Evolutionary conservation across 2,113 vertebrate species (phyloP), one percentile per base, ranked within the genome.

Genomic region (Lycaon pictus): DNA sequence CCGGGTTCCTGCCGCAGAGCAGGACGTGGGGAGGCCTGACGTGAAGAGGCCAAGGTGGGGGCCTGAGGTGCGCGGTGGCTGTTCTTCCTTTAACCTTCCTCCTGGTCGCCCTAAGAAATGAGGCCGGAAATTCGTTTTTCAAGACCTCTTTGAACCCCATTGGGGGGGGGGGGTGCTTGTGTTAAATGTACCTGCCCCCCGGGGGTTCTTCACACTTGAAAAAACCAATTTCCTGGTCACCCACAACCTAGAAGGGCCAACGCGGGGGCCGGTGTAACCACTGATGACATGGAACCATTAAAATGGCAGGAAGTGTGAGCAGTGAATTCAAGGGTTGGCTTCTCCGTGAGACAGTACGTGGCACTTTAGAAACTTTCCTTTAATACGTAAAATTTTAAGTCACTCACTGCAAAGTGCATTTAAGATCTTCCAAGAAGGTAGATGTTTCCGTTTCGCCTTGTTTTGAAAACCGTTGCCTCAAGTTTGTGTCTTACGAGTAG

Each of bases 401-500:
- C 96, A 58, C 84, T 96, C 83, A 58, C 56, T 90, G 82, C 82
- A 95, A 93, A 93, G 58, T 88, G 63, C 90, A 95, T 72, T 85
- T 43, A 77, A 82, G 94, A 90, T 97, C 88, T 97, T 95, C 95
- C 80, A 63, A 72, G 90, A 95, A 86, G 69, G 89, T 67, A 53
- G 20, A 22, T 7, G 77, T 81, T 80, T 92, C 88, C 65, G 55
- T 65, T 93, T 65, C 76, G 86, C 85, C 90, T 92, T 88, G 72
- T 95, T 96, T 89, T 72, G 43, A 89, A 84, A 84, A 85, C 51
- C 80, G 32, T 95, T 72, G 92, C 90, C 93, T 96, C 94, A 67
- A 94, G 56, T 95, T 97, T 97, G 95, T 96, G 92, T 96, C 92
- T 56, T 76, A 80, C 80, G 72, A 96, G 91, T 95, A 94, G 90